Evolutionary conservation across 2,888 invertebrate species (phyloP).

Genomic region (Oeneis ivallda): DNA sequence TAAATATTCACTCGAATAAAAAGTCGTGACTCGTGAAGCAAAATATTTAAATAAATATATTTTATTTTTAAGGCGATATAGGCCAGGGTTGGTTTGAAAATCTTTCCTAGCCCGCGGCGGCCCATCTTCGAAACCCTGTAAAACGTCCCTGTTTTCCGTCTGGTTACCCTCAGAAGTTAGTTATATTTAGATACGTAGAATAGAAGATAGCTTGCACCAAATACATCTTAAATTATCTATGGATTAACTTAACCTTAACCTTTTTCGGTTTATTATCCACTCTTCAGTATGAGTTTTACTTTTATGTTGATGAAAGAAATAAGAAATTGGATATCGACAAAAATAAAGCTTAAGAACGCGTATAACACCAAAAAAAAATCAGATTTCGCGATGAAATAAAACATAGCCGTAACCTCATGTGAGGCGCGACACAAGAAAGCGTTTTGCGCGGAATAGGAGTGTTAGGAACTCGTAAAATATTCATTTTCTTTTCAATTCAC

Average conservation of each 20-base stretch:
- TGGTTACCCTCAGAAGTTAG: conserved; percentile 59
- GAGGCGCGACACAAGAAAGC: too few species aligned
- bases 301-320: neutral
- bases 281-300: neutral
- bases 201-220: conserved; percentile 16
- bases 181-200: conserved; percentile 47
- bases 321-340: conserved; percentile 11
- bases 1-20: too few species aligned
- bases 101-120: conserved; percentile 55
- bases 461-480: too few species aligned
- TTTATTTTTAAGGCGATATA: too few species aligned
- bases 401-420: too few species aligned
- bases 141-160: conserved; percentile 61
- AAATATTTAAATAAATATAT: too few species aligned
- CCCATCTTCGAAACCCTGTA: conserved; percentile 51
- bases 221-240: conserved; percentile 23
- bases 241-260: conserved; percentile 20
- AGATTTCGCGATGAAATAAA: too few species aligned
- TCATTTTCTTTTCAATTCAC: too few species aligned
- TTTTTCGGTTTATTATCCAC: conserved; percentile 7
- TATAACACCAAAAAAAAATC: too few species aligned
- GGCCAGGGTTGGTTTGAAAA: too few species aligned
- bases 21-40: too few species aligned
- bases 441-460: too few species aligned
- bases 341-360: conserved; percentile 11